Evolutionary conservation across 2,888 invertebrate species (phyloP).

Genomic region (Acleris laterana): DNA sequence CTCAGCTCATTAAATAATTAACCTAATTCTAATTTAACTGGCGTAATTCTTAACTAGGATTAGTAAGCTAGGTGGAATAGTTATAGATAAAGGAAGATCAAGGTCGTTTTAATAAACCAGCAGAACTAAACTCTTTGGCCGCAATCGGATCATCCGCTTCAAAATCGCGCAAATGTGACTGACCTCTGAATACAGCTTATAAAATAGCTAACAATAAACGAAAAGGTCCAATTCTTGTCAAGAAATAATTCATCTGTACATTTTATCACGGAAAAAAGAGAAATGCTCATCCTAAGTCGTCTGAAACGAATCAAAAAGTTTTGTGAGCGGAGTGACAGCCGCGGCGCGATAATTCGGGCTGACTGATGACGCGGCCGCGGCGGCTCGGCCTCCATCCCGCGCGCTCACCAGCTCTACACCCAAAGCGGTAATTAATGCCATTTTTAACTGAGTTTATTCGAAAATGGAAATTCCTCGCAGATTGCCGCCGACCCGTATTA

Average conservation of each 20-base stretch:
- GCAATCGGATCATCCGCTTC: too few relatives aligned
- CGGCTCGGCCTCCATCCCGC: background rate
- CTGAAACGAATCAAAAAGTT: conserved; percentile 22
- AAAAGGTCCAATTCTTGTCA: background rate
- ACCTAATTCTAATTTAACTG: too few relatives aligned
- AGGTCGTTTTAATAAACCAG: too few relatives aligned
- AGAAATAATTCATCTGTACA: background rate
- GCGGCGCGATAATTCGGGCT: background rate
- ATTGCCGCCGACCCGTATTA: conserved; percentile 25
- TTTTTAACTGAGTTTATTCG: conserved; percentile 37
- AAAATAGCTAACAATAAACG: too few relatives aligned
- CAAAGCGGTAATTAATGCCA: conserved; percentile 33
- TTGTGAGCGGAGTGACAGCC: conserved; percentile 7
- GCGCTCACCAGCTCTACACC: conserved; percentile 1
- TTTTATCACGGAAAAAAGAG: conserved; percentile 15
- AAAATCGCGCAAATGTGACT: too few relatives aligned
- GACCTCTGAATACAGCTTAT: too few relatives aligned
- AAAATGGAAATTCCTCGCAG: conserved; percentile 32
- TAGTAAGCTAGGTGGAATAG: too few relatives aligned
- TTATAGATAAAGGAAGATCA: too few relatives aligned
- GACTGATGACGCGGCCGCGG: conserved; percentile 18
- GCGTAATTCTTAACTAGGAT: too few relatives aligned
- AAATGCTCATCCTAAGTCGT: conserved; percentile 12
- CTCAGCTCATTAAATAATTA: too few relatives aligned
- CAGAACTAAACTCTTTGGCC: too few relatives aligned